A percentile compares a stretch with the other conserved stretches of the same genome.
phyloP scores from a whole-genome alignment of 2,888 invertebrate species.

The Epinotia brunnichana region DNA sequence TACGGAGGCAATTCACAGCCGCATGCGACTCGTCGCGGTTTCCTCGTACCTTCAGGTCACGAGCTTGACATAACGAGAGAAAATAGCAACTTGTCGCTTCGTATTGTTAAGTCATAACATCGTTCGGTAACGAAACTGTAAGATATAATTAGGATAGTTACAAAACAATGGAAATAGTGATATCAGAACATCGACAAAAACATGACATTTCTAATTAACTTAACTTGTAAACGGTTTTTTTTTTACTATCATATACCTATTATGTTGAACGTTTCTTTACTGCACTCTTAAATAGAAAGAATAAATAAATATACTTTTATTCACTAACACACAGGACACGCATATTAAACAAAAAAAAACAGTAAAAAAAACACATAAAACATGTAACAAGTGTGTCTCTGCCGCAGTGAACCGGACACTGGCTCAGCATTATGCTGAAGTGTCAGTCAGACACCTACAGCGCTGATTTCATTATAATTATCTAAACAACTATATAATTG shows the following conservation, averaged over 20 bases:
- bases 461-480: no score
- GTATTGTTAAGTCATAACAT: slow-evolving; percentile 1
- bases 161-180: neutral
- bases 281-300: no score
- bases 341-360: no score
- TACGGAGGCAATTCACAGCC: slow-evolving; percentile 11
- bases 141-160: neutral
- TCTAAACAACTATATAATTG: no score
- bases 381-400: no score
- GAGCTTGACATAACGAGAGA: neutral
- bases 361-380: no score
- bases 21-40: neutral
- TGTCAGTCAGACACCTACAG: no score
- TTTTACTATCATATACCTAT: neutral
- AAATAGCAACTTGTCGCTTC: neutral
- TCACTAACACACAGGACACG: no score
- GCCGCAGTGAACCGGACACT: no score
- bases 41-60: slow-evolving; percentile 11
- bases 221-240: neutral
- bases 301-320: no score
- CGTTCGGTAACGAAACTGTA: neutral
- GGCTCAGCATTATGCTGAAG: no score
- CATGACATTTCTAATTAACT: neutral
- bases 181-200: neutral
- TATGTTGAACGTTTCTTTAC: neutral